phyloP scores from a whole-genome alignment of 53 echinoderm and acorn worm genomes.

The Apostichopus leukothele region DNA sequence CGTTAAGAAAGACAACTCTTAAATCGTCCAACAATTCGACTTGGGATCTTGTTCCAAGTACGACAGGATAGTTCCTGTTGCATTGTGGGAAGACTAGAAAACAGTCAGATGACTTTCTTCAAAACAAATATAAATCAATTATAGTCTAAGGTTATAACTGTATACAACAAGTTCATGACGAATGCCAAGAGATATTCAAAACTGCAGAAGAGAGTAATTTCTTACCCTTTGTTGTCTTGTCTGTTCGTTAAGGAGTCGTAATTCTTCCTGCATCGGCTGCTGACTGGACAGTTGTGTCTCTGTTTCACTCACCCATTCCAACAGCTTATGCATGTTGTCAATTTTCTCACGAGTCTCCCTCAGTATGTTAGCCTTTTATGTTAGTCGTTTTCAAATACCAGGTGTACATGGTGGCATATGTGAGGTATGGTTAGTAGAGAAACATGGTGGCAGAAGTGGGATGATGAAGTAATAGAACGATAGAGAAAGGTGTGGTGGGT shows the following conservation, averaged over 20 bases:
- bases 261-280: slow-evolving; percentile 91
- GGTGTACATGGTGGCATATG: slow-evolving; percentile 23
- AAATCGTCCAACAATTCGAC: no score
- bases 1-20: not conserved
- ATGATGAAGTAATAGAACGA: slow-evolving; percentile 30
- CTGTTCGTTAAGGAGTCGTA: slow-evolving; percentile 78
- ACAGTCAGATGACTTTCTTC: no score
- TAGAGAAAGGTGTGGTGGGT: slow-evolving; percentile 6
- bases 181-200: no score
- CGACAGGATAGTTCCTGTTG: no score
- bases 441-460: slow-evolving; percentile 34
- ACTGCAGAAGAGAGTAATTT: no score
- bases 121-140: no score
- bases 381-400: slow-evolving; percentile 37
- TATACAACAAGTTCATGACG: no score
- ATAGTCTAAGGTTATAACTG: no score
- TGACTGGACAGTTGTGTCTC: slow-evolving; percentile 82
- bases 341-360: slow-evolving; percentile 90
- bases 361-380: slow-evolving; percentile 75
- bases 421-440: slow-evolving; percentile 17
- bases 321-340: slow-evolving; percentile 77
- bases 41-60: no score
- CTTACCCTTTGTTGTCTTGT: slow-evolving; percentile 83
- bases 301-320: slow-evolving; percentile 82
- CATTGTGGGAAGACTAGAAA: no score